Evolutionary conservation across 2,888 invertebrate species (phyloP), one percentile per base, ranked within the genome.

Genomic region (Eupeodes latifasciatus): DNA sequence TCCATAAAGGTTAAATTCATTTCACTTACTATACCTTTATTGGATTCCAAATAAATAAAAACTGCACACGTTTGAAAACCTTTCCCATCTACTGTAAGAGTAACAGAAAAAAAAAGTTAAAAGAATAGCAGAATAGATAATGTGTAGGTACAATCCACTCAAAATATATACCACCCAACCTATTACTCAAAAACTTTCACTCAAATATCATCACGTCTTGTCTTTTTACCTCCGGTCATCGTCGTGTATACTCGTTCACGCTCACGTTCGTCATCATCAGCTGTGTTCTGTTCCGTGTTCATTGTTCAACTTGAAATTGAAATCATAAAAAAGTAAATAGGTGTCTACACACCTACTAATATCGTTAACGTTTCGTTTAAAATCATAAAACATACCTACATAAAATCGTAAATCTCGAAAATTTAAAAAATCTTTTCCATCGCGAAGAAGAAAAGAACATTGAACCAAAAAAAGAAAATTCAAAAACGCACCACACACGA

Each of bases 221-320:
- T 40, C 40, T n/a, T n/a, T 59, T 27, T 11, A 3, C 9, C 57
- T 44, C n/a, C 36, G 36, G 36, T 53, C 67, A 67, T 34, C 51
- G 51, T 67, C 66, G 2, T 44, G 12, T 49, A 12, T 34, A 9
- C 16, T 34, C 53, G 36, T 36, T 69, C n/a, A 19, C 40, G 61
- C 27, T 62, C 40, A 44, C 55, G 69, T 61, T 71, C 44, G 27
- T 34, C 76, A 64, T 80, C 84, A 71, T 80, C 84, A 85, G 76
- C 81, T 80, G 85, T 85, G 64, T 85, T 55, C n/a, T 64, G 4
- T 36, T 64, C 3, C 19, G 71, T 78, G 49, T 81, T 64, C 61
- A 40, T 57, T 27, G 27, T 27, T 44, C 19, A 64, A 14, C 27
- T 64, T 47, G 66, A 55, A 44, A 34, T 36, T 27, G 27, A 27